A percentile compares a stretch with the other conserved stretches of the same genome.
Conservation (phyloP, 2,113 vertebrate genomes). For the Xiphorhynchus elegans region DNA sequence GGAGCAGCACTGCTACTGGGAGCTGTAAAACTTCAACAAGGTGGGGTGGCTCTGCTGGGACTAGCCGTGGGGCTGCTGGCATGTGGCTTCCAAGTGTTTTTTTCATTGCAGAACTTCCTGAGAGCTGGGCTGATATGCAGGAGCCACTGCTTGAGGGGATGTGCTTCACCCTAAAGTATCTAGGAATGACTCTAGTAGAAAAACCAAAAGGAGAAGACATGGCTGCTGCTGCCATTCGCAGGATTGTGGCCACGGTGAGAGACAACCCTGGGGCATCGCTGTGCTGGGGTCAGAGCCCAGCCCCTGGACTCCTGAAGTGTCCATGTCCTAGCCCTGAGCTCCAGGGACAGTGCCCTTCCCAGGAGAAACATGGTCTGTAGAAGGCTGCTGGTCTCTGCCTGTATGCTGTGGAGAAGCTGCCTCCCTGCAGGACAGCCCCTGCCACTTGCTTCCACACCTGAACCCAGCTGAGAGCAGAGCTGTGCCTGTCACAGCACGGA, state of each 20-base stretch:
- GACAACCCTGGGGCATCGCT: neutral
- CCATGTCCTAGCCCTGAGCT: neutral
- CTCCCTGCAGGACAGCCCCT: neutral
- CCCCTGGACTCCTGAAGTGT: neutral
- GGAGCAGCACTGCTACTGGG: neutral
- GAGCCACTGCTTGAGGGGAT: conserved; percentile 90
- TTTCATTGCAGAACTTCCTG: conserved; percentile 81
- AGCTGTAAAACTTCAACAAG: neutral
- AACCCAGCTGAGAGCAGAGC: neutral
- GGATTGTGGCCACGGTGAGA: conserved; percentile 84
- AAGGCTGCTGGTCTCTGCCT: neutral
- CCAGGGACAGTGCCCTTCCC: neutral
- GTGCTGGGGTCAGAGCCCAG: neutral
- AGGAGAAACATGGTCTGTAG: rapidly evolving
- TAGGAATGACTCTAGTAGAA: conserved; percentile 90
- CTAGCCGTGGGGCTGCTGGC: neutral
- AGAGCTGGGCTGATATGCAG: conserved; percentile 88
- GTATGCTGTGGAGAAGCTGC: neutral
- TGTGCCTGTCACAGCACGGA: neutral
- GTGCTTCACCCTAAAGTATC: conserved; percentile 89
- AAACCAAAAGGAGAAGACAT: conserved; percentile 92
- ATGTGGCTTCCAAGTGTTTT: neutral
- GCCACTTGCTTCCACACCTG: neutral
- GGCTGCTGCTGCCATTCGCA: conserved; percentile 86
- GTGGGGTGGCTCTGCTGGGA: neutral